A percentile compares a stretch with the other conserved stretches of the same genome.
Evolutionary conservation across 2,888 invertebrate genomes (phyloP).

Genomic region (Zaprionus lineosus): DNA sequence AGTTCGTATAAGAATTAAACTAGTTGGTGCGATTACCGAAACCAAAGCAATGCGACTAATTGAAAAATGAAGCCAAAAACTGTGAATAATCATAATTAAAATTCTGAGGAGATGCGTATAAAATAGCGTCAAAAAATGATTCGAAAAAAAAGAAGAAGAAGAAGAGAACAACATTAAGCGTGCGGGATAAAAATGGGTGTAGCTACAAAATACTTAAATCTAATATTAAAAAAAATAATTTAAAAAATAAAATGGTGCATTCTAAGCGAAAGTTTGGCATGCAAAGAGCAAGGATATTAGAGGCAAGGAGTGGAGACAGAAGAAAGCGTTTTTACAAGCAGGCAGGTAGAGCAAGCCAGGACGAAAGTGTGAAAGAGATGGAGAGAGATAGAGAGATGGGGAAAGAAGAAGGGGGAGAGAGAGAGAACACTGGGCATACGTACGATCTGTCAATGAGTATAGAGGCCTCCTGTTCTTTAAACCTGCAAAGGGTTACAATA

Average conservation of each 20-base stretch:
- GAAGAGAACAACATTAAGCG: too few relatives aligned
- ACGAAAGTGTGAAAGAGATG: conserved; percentile 2
- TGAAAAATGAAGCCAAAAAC: not conserved
- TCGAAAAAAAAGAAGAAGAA: too few relatives aligned
- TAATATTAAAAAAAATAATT: conserved; percentile 22
- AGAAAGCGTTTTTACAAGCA: too few relatives aligned
- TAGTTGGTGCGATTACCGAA: too few relatives aligned
- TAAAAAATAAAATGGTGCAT: conserved; percentile 12
- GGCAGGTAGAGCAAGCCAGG: not conserved
- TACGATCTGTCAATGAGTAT: conserved; percentile 83
- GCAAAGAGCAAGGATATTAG: conserved; percentile 5
- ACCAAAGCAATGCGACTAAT: too few relatives aligned
- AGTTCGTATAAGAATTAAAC: too few relatives aligned
- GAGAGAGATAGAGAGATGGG: conserved; percentile 15
- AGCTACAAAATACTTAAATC: conserved; percentile 16
- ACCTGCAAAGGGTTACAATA: conserved; percentile 82
- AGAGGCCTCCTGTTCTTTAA: conserved; percentile 83
- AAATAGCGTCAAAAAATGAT: conserved; percentile 41
- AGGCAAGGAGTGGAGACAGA: conserved; percentile 8
- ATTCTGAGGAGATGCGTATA: conserved; percentile 17
- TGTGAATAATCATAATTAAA: not conserved
- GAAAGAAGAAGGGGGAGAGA: conserved; percentile 18
- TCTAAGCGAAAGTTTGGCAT: not conserved
- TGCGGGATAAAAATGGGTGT: too few relatives aligned
- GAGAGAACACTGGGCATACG: conserved; percentile 77